Base-by-base conservation (phyloP, 2,113 vertebrate species). In the Elachura formosa region DNA sequence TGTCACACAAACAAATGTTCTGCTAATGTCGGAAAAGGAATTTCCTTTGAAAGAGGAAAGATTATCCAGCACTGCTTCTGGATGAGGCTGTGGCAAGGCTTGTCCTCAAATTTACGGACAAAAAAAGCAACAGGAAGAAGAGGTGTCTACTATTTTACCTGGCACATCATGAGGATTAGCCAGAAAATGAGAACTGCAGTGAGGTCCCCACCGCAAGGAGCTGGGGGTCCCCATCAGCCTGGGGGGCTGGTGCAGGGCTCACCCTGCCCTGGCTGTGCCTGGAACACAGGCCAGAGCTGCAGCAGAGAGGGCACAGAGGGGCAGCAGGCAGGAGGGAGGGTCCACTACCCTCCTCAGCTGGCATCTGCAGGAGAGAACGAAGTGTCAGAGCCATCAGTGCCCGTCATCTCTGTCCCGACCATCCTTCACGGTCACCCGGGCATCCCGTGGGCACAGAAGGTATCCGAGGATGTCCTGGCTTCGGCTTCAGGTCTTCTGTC, bases 1-100 rank as follows among this genome's bases (percentile, higher is more conserved):
- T 89, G 91, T 84, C 91, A 81, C 10, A n/a, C 40, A 71, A 93
- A 92, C 52, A 79, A 87, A 82, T 48, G 81, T 64, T 56, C 84
- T 84, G 69, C 62, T 84, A 25, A 55, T 16, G 28, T 3, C 22
- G 2, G 51, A 19, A 72, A 73, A 74, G 71, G 66, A 89, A 36
- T 4, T 45, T 77, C 63, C 63, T 77, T 38, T 45, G 34, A 34
- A 73, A 69, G 38, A 58, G 36, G 24, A 76, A 63, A 61, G 29
- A 67, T 77, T 61, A 87, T 34, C 41, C 51, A 24, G 51, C 12
- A 22, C 24, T 49, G 14, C 20, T 61, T 80, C 63, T 73, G 56
- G 34, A 38, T 38, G 51, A 40, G 26, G 55, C 43, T 63, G 43
- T 48, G 61, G 43, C 34, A 75, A 68, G 31, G 20, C 22, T 24